phyloP scores from a whole-genome alignment of 2,113 vertebrate species.

The Choloepus hoffmanni region DNA sequence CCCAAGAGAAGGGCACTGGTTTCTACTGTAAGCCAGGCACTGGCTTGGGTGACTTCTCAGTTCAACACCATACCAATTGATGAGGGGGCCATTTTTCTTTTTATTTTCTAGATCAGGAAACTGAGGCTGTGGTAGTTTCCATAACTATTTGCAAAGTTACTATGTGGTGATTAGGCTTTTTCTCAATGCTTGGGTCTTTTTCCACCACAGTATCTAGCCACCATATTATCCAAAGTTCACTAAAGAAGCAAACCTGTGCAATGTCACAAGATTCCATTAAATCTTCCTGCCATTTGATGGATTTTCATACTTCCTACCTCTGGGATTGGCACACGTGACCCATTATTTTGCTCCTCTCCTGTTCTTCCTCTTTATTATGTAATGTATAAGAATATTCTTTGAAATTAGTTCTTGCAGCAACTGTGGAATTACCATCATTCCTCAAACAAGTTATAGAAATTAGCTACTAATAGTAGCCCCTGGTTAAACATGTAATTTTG shows the following conservation, averaged over 20 bases:
- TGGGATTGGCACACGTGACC: neutral
- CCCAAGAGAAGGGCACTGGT: neutral
- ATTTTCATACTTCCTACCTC: neutral
- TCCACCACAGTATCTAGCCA: neutral
- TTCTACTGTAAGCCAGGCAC: neutral
- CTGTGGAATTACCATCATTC: neutral
- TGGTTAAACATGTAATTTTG: constrained; percentile 39
- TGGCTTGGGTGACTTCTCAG: neutral
- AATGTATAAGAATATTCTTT: neutral
- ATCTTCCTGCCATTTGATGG: neutral
- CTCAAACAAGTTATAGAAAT: constrained; percentile 35
- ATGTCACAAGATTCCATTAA: neutral
- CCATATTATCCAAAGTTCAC: neutral
- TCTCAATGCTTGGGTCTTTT: neutral
- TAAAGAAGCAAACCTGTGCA: neutral
- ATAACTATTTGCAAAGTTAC: neutral
- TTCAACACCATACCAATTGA: neutral
- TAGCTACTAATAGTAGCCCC: neutral
- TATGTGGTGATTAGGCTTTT: neutral
- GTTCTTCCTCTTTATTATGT: neutral
- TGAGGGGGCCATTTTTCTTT: neutral
- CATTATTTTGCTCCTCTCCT: neutral
- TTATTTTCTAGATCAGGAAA: neutral
- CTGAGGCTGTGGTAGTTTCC: neutral
- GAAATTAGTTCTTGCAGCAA: neutral